phyloP scores from a whole-genome alignment of 1,140 invertebrate genomes.

The Calycopis cecrops region DNA sequence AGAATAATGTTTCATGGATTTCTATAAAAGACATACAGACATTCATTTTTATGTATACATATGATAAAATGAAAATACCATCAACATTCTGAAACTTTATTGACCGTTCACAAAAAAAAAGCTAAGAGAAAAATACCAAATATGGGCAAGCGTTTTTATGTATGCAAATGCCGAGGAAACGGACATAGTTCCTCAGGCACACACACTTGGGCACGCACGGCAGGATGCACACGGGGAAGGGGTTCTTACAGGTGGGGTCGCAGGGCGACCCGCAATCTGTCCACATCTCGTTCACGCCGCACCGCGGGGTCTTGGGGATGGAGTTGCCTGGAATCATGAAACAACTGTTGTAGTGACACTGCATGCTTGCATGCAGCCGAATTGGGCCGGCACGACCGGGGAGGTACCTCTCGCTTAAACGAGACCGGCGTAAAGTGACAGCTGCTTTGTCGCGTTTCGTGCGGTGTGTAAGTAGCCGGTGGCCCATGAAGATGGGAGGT shows the following conservation, averaged over 20 bases:
- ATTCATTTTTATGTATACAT: too few species aligned
- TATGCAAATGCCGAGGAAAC: background rate
- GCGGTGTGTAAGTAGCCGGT: too few species aligned
- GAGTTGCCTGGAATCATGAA: slow-evolving; percentile 28
- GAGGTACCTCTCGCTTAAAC: too few species aligned
- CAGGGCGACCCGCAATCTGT: slow-evolving; percentile 52
- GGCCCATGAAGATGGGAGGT: too few species aligned
- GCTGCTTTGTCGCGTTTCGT: too few species aligned
- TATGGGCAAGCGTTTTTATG: background rate
- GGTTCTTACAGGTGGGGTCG: slow-evolving; percentile 48
- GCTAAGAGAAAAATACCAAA: background rate
- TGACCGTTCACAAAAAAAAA: background rate
- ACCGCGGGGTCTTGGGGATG: slow-evolving; percentile 45
- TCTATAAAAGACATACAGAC: too few species aligned
- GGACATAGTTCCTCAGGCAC: background rate
- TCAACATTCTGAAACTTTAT: background rate
- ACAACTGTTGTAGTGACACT: too few species aligned
- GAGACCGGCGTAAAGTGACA: too few species aligned
- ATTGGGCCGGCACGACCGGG: too few species aligned
- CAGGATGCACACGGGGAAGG: slow-evolving; percentile 29
- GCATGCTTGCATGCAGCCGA: too few species aligned
- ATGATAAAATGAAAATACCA: too few species aligned
- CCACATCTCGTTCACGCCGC: slow-evolving; percentile 47
- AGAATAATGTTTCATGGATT: too few species aligned
- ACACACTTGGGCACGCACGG: slow-evolving; percentile 1